Conservation (phyloP, 1,140 invertebrate genomes). For the Drosophila kepulauana region DNA sequence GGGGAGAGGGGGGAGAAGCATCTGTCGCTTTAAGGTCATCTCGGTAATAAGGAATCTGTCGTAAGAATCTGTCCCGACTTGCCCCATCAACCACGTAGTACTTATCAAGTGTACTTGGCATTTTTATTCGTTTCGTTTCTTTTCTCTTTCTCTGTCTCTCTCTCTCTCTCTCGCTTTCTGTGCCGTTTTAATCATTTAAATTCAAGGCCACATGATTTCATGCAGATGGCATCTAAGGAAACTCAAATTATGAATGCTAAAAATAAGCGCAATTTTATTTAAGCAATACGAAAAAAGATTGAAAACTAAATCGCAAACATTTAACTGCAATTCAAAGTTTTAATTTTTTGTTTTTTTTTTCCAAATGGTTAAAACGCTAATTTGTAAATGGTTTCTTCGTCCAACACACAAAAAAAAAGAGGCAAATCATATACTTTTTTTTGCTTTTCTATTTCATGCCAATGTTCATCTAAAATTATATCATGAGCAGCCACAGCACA, state of each 20-base stretch:
- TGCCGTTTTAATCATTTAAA: constrained; percentile 19
- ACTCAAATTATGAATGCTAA: constrained; percentile 46
- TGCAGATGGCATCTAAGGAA: constrained; percentile 43
- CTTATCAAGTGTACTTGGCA: constrained; percentile 27
- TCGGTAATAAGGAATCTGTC: constrained; percentile 4
- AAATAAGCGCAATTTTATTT: constrained; percentile 52
- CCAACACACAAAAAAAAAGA: too few species aligned
- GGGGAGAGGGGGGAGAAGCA: background rate
- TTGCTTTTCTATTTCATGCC: constrained; percentile 11
- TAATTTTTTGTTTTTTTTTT: too few species aligned
- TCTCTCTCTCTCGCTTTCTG: background rate
- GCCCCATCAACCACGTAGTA: constrained; percentile 22
- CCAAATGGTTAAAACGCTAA: constrained; percentile 13
- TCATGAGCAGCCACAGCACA: constrained; percentile 30
- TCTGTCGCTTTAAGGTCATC: background rate
- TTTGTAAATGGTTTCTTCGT: constrained; percentile 4
- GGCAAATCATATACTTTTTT: background rate
- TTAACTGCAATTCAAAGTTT: constrained; percentile 27
- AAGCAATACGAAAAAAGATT: constrained; percentile 50
- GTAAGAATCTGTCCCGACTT: background rate
- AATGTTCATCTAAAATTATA: constrained; percentile 65
- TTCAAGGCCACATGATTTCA: constrained; percentile 66
- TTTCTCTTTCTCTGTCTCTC: too few species aligned
- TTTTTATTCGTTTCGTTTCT: constrained; percentile 2
- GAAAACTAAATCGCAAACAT: constrained; percentile 39